Evolutionary conservation across 2,113 vertebrate species (phyloP).

Genomic region (Cyphomyrus plagiostoma): DNA sequence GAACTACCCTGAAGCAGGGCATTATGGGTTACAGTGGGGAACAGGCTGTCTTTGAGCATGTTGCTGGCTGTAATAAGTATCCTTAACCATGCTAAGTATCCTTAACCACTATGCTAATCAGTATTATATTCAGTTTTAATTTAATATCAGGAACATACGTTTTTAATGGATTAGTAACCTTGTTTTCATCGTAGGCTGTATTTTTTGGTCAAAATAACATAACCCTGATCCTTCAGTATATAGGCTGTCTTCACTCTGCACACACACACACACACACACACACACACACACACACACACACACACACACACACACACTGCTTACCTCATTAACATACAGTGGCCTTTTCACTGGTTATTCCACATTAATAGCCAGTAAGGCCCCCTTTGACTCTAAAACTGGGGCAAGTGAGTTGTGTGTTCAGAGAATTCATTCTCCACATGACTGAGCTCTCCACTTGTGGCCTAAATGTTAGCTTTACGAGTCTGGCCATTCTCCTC

Average conservation of each 20-base stretch:
- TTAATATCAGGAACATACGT: background rate
- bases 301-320: background rate
- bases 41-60: background rate
- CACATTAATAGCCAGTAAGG: too few species aligned
- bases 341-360: too few species aligned
- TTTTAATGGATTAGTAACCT: background rate
- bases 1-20: background rate
- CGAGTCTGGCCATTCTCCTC: background rate
- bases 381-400: too few species aligned
- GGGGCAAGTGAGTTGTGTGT: too few species aligned
- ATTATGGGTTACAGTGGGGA: background rate
- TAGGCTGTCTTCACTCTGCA: too few species aligned
- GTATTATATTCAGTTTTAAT: background rate
- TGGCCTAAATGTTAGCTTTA: too few species aligned
- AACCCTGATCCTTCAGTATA: background rate
- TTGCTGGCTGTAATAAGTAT: background rate
- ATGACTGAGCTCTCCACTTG: too few species aligned
- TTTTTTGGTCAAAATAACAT: background rate
- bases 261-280: background rate
- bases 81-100: background rate
- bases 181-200: background rate
- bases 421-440: too few species aligned
- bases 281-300: background rate
- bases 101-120: background rate
- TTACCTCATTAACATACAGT: background rate